phyloP scores from a whole-genome alignment of 2,797 vertebrate genomes.

The Cyprinella venusta region DNA sequence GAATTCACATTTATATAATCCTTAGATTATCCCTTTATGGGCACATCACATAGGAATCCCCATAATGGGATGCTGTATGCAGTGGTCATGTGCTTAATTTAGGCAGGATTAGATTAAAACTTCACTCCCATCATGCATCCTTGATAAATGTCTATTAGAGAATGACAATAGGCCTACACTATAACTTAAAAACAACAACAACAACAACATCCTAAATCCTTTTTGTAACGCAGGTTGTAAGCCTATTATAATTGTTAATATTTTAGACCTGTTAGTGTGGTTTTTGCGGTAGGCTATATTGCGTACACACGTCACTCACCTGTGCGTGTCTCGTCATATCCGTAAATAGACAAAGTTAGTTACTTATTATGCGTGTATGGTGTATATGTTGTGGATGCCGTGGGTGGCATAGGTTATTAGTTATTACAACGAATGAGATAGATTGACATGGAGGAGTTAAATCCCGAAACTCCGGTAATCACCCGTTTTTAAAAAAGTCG shows the following conservation, averaged over 20 bases:
- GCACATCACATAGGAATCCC: neutral
- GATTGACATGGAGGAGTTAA: neutral
- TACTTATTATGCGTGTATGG: no score
- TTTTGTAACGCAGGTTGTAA: neutral
- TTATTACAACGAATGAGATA: neutral
- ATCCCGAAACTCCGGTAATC: neutral
- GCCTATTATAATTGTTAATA: no score
- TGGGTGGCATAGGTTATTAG: neutral
- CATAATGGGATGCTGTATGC: neutral
- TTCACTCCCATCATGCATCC: neutral
- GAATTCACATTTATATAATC: slow-evolving; percentile 17
- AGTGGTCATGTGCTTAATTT: neutral
- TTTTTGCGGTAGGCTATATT: neutral
- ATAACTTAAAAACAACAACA: no score
- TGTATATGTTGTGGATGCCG: neutral
- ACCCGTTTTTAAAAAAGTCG: neutral
- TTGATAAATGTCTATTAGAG: neutral
- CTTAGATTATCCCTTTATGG: slow-evolving; percentile 25
- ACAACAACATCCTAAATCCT: neutral
- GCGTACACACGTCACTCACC: neutral
- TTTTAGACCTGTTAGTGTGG: neutral
- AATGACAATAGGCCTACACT: neutral
- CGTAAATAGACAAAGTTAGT: neutral
- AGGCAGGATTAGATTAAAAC: neutral
- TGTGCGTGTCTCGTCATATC: neutral